phyloP scores from a whole-genome alignment of 2,113 vertebrate genomes.

The Dipodomys stephensi region DNA sequence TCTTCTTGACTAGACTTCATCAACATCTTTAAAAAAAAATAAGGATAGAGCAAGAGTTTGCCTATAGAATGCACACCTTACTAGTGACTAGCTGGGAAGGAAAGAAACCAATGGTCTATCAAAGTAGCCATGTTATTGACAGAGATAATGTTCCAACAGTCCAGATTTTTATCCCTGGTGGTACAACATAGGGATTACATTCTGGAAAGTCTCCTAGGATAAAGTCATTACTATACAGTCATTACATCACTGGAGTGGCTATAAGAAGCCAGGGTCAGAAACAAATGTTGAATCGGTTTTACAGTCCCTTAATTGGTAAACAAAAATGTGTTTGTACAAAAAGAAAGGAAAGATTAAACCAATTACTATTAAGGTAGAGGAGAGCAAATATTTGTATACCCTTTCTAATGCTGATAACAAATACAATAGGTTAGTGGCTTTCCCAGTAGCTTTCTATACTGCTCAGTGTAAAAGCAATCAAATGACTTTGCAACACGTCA shows the following conservation, averaged over 20 bases:
- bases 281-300: conserved; percentile 48
- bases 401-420: background rate
- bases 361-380: conserved; percentile 53
- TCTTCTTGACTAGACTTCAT: background rate
- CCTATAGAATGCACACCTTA: background rate
- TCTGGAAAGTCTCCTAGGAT: background rate
- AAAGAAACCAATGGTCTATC: conserved; percentile 63
- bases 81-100: background rate
- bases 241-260: conserved; percentile 36
- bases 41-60: conserved; percentile 35
- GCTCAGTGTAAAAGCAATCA: background rate
- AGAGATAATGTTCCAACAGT: background rate
- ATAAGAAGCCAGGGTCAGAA: conserved; percentile 23
- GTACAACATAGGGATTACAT: background rate
- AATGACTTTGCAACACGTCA: background rate
- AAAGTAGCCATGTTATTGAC: conserved; percentile 20
- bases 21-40: background rate
- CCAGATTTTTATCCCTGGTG: background rate
- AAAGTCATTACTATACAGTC: background rate
- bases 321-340: too few species aligned
- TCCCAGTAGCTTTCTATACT: background rate
- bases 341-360: conserved; percentile 59
- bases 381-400: conserved; percentile 57
- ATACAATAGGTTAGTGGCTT: background rate
- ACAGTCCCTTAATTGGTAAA: conserved; percentile 58